Percentiles rank a stretch among this genome's conserved stretches.
Conservation (phyloP, 2,888 invertebrate genomes). For the Drepana falcataria region DNA sequence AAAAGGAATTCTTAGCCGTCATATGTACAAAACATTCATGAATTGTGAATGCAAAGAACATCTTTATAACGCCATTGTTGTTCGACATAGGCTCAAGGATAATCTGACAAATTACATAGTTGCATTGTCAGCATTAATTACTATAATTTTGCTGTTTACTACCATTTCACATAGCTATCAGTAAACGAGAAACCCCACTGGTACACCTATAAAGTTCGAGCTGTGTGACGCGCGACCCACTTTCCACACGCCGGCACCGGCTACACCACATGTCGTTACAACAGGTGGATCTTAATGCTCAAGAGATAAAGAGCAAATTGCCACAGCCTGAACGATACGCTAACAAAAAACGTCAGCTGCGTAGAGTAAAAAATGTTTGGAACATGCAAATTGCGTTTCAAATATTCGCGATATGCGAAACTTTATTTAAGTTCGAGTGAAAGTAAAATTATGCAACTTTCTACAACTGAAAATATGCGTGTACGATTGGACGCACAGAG, state of each 20-base stretch:
- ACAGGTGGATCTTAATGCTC: constrained; percentile 36
- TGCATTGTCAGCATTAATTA: neutral
- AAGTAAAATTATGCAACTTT: constrained; percentile 77
- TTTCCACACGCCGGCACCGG: constrained; percentile 64
- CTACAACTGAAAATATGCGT: constrained; percentile 41
- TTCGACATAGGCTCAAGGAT: neutral
- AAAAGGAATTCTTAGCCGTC: too few relatives aligned
- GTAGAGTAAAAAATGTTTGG: constrained; percentile 44
- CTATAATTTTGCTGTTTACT: constrained; percentile 20
- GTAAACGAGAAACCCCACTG: constrained; percentile 57
- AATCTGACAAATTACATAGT: neutral
- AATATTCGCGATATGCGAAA: constrained; percentile 57
- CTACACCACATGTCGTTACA: constrained; percentile 57
- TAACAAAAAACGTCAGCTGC: constrained; percentile 38
- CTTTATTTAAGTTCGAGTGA: constrained; percentile 64
- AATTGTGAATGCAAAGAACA: too few relatives aligned
- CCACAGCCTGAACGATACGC: constrained; percentile 15
- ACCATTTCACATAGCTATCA: constrained; percentile 30
- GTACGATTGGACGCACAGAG: constrained; percentile 13
- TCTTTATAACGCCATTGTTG: too few relatives aligned
- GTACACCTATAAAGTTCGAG: constrained; percentile 67
- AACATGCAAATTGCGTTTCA: constrained; percentile 60
- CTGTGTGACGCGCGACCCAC: constrained; percentile 72
- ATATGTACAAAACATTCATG: too few relatives aligned
- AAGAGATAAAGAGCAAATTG: constrained; percentile 46